Conservation (phyloP, 2,888 invertebrate species). For the Leptarthrus brevirostris region DNA sequence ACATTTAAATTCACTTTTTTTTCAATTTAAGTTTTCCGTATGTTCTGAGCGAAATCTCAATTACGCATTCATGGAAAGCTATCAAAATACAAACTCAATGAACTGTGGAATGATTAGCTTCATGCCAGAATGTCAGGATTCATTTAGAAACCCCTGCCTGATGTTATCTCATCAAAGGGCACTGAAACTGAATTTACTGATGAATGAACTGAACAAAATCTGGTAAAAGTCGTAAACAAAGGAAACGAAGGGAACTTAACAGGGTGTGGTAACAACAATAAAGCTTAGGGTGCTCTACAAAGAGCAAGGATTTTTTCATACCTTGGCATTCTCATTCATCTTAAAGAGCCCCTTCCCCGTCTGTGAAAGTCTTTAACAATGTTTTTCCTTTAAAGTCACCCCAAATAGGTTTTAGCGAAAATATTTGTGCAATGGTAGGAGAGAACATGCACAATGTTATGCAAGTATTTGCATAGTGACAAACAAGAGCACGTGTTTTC, state of each 20-base stretch:
- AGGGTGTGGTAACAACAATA: slow-evolving; percentile 11
- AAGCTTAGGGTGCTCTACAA: neutral
- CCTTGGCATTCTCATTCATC: neutral
- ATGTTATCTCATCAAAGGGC: slow-evolving; percentile 13
- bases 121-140: neutral
- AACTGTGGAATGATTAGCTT: slow-evolving; percentile 19
- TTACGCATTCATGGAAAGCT: neutral
- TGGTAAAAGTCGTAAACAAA: neutral
- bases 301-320: slow-evolving; percentile 17
- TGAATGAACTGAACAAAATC: slow-evolving; percentile 26
- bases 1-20: slow-evolving; percentile 5
- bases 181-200: slow-evolving; percentile 7
- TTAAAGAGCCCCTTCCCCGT: no score
- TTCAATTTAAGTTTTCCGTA: neutral
- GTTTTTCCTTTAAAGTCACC: no score
- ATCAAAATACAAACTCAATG: slow-evolving; percentile 27
- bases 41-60: slow-evolving; percentile 7
- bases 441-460: neutral
- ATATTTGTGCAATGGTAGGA: no score
- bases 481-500: slow-evolving; percentile 47
- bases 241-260: neutral
- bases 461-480: slow-evolving; percentile 44
- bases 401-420: neutral
- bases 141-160: neutral
- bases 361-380: no score